Evolutionary conservation across 2,888 invertebrate genomes (phyloP), one percentile per base, ranked within the genome.

Genomic region (Campopleginae sp.): DNA sequence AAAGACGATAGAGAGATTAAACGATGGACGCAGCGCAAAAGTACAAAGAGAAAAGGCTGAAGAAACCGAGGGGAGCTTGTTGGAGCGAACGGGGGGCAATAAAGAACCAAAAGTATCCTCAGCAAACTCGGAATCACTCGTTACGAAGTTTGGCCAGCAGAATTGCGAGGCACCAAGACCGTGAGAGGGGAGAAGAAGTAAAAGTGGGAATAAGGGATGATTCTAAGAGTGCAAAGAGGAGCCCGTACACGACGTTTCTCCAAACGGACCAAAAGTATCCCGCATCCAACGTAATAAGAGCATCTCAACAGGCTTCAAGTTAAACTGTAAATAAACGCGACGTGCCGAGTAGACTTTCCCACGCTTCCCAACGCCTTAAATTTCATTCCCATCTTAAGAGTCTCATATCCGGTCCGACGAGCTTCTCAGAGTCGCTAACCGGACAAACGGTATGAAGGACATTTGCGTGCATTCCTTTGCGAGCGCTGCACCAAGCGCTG

Each of bases 101-200:
- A 80, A 85, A 85, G 82, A 85, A 85, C 75, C 71, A 5, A 7
- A 77, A 85, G 76, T 71, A 82, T 76, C 79, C 76, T 82, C 66
- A 44, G 82, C 80, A 80, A 85, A 80, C 80, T 85, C 80, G 80
- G 72, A 80, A 85, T 85, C 85, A 80, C 85, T 82, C 85, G 82
- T 85, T 85, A 85, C 66, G 76, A 85, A 85, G 85, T 85, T 82
- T 61, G 78, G 54, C 48, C 44, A 66, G 51, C 33, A 19, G 54
- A 63, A 65, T 70, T 61, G 8, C 58, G n/a, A 44, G 27, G 61
- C 19, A 63, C 42, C 38, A 6, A 31, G n/a, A 42, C n/a, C 12
- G 23, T 19, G 42, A 38, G 65, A 76, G 31, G 17, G 44, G 42
- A 19, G 8, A 23, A 27, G 17, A 12, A 63, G 42, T 42, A 42